Percentiles rank a stretch among this genome's conserved stretches.
phyloP scores from a whole-genome alignment of 1,140 invertebrate genomes.

The Rhyzopertha dominica region DNA sequence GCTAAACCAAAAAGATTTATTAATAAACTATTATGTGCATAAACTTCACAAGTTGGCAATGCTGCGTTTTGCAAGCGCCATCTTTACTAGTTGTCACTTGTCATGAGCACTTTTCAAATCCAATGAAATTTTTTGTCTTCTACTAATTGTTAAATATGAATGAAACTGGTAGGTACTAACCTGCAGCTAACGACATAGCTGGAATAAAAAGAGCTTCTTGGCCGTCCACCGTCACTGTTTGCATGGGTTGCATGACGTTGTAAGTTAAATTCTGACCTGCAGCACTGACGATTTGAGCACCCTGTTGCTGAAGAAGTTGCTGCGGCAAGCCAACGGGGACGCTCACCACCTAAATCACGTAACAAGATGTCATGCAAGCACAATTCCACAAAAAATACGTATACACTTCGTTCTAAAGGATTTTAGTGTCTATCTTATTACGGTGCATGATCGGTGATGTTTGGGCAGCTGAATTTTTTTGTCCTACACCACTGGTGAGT shows the following conservation, averaged over 20 bases:
- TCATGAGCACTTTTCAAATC: no score
- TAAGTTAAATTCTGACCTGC: slow-evolving; percentile 52
- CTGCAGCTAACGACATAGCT: slow-evolving; percentile 44
- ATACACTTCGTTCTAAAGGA: no score
- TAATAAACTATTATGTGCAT: not conserved
- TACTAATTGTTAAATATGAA: not conserved
- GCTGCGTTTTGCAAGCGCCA: no score
- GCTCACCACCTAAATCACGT: no score
- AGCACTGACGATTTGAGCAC: slow-evolving; percentile 30
- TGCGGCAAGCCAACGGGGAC: slow-evolving; percentile 36
- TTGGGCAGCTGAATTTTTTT: no score
- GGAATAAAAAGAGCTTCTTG: slow-evolving; percentile 89
- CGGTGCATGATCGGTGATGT: no score
- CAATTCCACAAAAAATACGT: no score
- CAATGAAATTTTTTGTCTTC: not conserved
- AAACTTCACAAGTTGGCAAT: no score
- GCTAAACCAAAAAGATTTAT: slow-evolving; percentile 15
- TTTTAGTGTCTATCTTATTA: no score
- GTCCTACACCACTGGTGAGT: no score
- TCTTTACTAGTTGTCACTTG: no score
- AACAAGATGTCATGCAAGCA: no score
- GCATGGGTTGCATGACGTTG: slow-evolving; percentile 64
- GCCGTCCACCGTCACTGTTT: slow-evolving; percentile 86
- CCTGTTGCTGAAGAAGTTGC: slow-evolving; percentile 40
- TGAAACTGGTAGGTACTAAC: slow-evolving; percentile 17